These are phyloP conservation scores for Corythucha ciliata DNA, from an alignment of 2,888 invertebrate genomes.

Conservation along the genomic window DNA sequence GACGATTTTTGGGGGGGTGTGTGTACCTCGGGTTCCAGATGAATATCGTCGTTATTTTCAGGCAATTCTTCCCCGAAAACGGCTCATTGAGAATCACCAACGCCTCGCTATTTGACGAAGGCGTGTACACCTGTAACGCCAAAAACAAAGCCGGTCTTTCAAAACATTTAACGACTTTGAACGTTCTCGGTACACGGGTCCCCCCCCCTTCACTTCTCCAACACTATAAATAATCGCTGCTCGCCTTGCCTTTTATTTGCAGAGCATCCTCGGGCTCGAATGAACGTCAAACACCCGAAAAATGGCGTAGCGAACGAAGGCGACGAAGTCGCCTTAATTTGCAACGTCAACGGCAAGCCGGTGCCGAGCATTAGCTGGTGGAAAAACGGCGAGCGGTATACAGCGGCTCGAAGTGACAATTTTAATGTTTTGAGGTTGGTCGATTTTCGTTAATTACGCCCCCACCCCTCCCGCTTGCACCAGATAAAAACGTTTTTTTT, in stretches of 20 bases:
- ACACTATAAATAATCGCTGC: too few relatives aligned
- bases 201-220: neutral
- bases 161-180: conserved; percentile 41
- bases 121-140: conserved; percentile 37
- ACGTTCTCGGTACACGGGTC: conserved; percentile 43
- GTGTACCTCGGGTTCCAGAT: too few relatives aligned
- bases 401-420: neutral
- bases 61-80: conserved; percentile 13
- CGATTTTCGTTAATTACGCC: neutral
- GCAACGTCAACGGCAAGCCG: conserved; percentile 53
- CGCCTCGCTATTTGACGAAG: conserved; percentile 30
- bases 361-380: conserved; percentile 53
- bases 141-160: conserved; percentile 32
- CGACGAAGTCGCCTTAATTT: conserved; percentile 40
- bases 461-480: neutral
- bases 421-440: neutral
- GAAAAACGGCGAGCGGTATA: conserved; percentile 40
- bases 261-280: conserved; percentile 2
- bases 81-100: conserved; percentile 18
- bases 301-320: conserved; percentile 8
- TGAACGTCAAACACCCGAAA: conserved; percentile 3
- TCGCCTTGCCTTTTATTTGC: neutral
- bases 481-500: neutral
- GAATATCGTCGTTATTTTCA: too few relatives aligned
- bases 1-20: too few relatives aligned